Conservation (phyloP, 2,888 invertebrate species). For the Bursaphelenchus okinawaensis region DNA sequence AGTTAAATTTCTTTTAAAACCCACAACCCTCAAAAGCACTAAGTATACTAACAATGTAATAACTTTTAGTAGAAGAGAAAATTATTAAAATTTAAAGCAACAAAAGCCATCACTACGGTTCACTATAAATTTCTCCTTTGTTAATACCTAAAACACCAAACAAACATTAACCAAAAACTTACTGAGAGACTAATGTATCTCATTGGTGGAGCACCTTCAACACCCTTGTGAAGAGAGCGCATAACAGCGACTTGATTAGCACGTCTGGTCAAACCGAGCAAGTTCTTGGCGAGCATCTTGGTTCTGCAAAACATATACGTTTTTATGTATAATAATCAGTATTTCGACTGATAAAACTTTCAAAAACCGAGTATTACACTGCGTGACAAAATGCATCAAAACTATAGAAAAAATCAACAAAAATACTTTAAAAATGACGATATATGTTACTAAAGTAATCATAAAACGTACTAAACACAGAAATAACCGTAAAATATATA, state of each 20-base stretch:
- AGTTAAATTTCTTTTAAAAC: too few relatives aligned
- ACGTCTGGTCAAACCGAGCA: conserved; percentile 2
- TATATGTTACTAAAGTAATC: too few relatives aligned
- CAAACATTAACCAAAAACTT: conserved; percentile 11
- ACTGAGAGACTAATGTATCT: conserved; percentile 24
- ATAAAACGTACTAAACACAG: not conserved
- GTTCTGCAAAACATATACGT: too few relatives aligned
- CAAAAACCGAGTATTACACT: not conserved
- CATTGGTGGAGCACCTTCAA: conserved; percentile 25
- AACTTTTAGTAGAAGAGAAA: too few relatives aligned
- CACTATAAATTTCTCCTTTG: too few relatives aligned
- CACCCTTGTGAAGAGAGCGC: conserved; percentile 27
- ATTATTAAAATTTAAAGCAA: too few relatives aligned
- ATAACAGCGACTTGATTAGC: conserved; percentile 7
- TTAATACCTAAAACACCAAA: not conserved
- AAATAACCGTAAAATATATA: not conserved
- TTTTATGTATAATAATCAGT: not conserved
- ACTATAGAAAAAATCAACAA: too few relatives aligned
- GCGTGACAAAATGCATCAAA: not conserved
- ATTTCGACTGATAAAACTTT: not conserved
- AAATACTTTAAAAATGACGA: too few relatives aligned
- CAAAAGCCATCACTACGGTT: too few relatives aligned
- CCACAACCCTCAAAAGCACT: too few relatives aligned
- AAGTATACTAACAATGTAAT: too few relatives aligned
- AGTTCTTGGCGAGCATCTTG: not conserved